Conservation (phyloP, 2,113 vertebrate genomes). For the Gymnorhina tibicen region DNA sequence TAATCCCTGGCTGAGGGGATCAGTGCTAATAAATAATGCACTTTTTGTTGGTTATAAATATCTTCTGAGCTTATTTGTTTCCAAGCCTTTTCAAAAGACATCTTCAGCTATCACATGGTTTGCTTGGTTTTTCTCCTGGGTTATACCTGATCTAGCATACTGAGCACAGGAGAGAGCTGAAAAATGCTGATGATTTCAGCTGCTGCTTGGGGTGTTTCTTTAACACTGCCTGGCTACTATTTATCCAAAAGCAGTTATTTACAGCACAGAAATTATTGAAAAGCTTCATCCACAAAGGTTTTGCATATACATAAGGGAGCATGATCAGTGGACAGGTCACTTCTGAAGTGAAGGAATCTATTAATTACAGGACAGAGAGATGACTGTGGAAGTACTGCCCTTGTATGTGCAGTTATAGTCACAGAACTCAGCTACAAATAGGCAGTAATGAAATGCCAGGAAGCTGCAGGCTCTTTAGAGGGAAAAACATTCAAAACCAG, state of each 20-base stretch:
- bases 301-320: background rate
- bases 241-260: background rate
- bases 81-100: background rate
- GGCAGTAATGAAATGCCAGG: background rate
- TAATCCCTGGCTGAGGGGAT: background rate
- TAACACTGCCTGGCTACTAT: background rate
- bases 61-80: background rate
- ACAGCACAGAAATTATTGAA: background rate
- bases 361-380: background rate
- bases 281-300: background rate
- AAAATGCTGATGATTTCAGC: background rate
- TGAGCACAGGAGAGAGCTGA: background rate
- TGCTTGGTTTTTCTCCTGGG: background rate
- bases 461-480: background rate
- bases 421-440: background rate
- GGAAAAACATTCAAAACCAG: background rate
- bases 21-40: background rate
- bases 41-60: background rate
- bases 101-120: background rate
- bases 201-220: background rate
- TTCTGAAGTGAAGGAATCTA: background rate
- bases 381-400: background rate
- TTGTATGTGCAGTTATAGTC: background rate
- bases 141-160: background rate
- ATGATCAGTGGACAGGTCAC: background rate